Conservation (phyloP, 2,888 invertebrate genomes). For the Hyles lineata region DNA sequence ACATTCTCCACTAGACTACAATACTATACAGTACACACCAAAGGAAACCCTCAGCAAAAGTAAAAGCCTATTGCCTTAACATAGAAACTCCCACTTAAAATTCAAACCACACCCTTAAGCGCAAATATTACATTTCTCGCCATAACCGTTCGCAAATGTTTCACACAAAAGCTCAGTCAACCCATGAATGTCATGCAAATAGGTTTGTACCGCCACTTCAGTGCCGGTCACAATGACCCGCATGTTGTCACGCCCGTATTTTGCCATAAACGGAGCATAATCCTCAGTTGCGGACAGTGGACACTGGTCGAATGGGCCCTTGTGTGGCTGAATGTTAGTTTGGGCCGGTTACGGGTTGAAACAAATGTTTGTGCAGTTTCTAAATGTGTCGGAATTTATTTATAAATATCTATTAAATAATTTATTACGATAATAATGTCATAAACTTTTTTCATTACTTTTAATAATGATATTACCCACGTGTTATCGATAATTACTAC, state of each 20-base stretch:
- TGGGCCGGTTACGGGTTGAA: neutral
- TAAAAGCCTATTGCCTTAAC: neutral
- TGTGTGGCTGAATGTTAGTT: neutral
- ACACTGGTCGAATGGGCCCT: constrained; percentile 8
- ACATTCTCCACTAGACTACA: neutral
- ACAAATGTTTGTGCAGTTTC: neutral
- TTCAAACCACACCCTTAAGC: constrained; percentile 7
- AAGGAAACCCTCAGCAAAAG: neutral
- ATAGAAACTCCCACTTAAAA: neutral
- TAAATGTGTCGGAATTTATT: neutral
- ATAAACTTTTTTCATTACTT: no score
- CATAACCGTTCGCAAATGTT: constrained; percentile 22
- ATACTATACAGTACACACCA: no score
- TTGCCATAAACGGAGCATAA: constrained; percentile 11
- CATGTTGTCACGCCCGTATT: constrained; percentile 1
- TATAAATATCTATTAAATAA: neutral
- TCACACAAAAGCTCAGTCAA: constrained; percentile 4
- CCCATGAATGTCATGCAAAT: constrained; percentile 19
- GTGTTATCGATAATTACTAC: no score
- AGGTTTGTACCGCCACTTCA: neutral
- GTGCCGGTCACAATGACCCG: constrained; percentile 6
- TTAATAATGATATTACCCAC: no score
- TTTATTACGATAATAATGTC: no score
- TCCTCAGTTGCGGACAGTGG: neutral
- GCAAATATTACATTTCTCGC: constrained; percentile 17